A percentile compares a stretch with the other conserved stretches of the same genome.
phyloP scores from a whole-genome alignment of 2,888 invertebrate genomes.

The Entomobrya multifasciata region DNA sequence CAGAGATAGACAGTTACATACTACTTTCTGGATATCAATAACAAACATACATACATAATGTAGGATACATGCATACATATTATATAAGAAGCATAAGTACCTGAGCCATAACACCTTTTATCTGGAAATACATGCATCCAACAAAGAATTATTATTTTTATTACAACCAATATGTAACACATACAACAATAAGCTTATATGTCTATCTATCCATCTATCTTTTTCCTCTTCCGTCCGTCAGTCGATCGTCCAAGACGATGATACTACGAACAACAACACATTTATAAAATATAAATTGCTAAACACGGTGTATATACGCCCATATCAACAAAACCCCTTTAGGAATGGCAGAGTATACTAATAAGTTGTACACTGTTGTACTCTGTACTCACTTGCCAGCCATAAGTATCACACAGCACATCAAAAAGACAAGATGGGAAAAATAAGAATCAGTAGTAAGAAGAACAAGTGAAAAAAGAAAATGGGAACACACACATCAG shows the following conservation, averaged over 20 bases:
- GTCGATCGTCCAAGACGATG: conserved; percentile 5
- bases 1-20: conserved; percentile 54
- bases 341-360: conserved; percentile 34
- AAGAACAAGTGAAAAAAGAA: conserved; percentile 53
- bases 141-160: conserved; percentile 22
- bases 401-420: conserved; percentile 41
- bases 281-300: conserved; percentile 70
- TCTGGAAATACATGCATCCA: conserved; percentile 6
- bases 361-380: conserved; percentile 14
- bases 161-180: conserved; percentile 11
- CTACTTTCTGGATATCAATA: neutral
- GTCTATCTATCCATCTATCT: conserved; percentile 33
- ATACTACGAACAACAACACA: neutral
- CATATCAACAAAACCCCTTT: conserved; percentile 59
- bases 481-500: conserved; percentile 64
- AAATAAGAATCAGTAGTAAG: conserved; percentile 17
- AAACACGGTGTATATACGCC: conserved; percentile 48
- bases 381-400: conserved; percentile 19
- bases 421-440: neutral
- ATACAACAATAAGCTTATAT: conserved; percentile 27
- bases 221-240: neutral
- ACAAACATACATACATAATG: neutral
- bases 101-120: conserved; percentile 45
- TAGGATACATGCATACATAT: neutral
- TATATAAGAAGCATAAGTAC: neutral